phyloP scores from a whole-genome alignment of 2,888 invertebrate species.

The Zelleria hepariella region DNA sequence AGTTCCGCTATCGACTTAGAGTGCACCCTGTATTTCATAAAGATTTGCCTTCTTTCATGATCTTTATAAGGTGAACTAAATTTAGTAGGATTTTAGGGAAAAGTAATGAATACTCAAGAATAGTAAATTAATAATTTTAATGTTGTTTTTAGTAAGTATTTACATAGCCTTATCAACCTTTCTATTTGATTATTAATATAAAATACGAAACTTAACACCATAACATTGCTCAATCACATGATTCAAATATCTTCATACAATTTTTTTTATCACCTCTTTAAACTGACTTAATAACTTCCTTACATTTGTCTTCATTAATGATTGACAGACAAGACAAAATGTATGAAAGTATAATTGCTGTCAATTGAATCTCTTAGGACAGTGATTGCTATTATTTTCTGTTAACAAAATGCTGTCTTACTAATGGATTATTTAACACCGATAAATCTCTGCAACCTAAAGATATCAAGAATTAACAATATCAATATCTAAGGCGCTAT shows the following conservation, averaged over 20 bases:
- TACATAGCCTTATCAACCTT: constrained; percentile 56
- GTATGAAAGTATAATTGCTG: too few relatives aligned
- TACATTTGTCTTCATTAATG: too few relatives aligned
- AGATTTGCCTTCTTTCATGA: too few relatives aligned
- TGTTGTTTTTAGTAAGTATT: constrained; percentile 61
- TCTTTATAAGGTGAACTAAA: too few relatives aligned
- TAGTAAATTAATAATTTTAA: constrained; percentile 72
- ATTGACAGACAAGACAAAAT: too few relatives aligned
- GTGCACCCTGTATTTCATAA: too few relatives aligned
- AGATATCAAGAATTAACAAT: neutral
- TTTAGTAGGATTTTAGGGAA: neutral
- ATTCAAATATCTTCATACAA: constrained; percentile 35
- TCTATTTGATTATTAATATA: constrained; percentile 42
- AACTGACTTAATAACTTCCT: neutral
- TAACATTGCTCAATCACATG: constrained; percentile 61
- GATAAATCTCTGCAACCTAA: neutral
- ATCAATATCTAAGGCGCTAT: neutral
- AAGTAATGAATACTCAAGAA: constrained; percentile 11
- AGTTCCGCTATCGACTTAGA: too few relatives aligned
- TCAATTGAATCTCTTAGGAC: too few relatives aligned
- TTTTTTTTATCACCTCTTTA: neutral
- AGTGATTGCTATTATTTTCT: too few relatives aligned
- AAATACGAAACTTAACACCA: constrained; percentile 66
- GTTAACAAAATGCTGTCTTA: neutral
- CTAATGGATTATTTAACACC: neutral